Evolutionary conservation across 2,113 vertebrate genomes (phyloP).

Genomic region (Nyctibius bracteatus): DNA sequence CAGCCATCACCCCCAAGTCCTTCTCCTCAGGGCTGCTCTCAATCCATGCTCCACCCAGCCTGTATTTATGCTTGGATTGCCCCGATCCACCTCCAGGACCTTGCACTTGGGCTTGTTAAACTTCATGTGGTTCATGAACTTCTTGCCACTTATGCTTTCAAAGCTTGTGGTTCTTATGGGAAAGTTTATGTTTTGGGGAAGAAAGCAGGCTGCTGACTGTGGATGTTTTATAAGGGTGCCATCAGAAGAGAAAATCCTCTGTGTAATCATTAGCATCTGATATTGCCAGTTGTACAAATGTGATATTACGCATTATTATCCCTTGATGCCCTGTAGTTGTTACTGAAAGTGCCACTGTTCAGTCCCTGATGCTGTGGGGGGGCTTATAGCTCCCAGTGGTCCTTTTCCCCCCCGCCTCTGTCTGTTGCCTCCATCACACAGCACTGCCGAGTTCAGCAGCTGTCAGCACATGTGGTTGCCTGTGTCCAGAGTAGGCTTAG

Average conservation of each 20-base stretch:
- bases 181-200: neutral
- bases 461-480: neutral
- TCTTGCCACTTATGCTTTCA: neutral
- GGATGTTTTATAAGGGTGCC: neutral
- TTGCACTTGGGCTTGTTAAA: no score
- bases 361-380: neutral
- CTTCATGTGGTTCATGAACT: no score
- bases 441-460: neutral
- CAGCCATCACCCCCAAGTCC: no score
- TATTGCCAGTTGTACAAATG: neutral
- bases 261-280: neutral
- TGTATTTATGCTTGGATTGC: no score
- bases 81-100: no score
- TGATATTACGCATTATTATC: neutral
- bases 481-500: neutral
- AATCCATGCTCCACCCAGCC: no score
- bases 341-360: neutral
- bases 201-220: neutral
- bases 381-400: neutral
- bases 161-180: neutral
- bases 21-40: no score
- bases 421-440: neutral
- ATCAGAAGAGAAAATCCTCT: neutral
- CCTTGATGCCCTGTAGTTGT: neutral
- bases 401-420: fast-evolving